phyloP scores from a whole-genome alignment of 2,888 invertebrate genomes.

The Meiosimyza platycephala region DNA sequence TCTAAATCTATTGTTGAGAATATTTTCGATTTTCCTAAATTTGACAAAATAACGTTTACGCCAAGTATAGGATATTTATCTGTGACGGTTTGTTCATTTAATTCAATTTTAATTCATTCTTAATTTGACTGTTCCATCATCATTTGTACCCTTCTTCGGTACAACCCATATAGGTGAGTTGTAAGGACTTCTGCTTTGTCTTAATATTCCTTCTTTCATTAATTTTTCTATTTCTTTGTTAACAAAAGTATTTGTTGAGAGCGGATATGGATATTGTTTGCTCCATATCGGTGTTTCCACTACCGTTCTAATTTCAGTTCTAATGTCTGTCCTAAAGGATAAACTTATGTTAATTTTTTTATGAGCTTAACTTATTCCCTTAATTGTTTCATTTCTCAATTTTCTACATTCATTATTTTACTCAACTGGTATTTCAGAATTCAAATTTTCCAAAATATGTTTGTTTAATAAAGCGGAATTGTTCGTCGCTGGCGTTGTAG shows the following conservation, averaged over 20 bases:
- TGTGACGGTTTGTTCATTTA: slow-evolving; percentile 38
- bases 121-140: slow-evolving; percentile 30
- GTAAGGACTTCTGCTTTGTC: slow-evolving; percentile 30
- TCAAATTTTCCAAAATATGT: too few species aligned
- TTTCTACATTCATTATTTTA: neutral
- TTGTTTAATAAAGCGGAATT: too few species aligned
- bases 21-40: slow-evolving; percentile 34
- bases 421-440: too few species aligned
- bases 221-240: slow-evolving; percentile 36
- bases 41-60: slow-evolving; percentile 36
- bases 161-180: slow-evolving; percentile 29
- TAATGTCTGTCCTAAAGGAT: slow-evolving; percentile 39
- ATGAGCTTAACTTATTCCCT: slow-evolving; percentile 18
- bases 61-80: slow-evolving; percentile 38
- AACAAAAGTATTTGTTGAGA: slow-evolving; percentile 33
- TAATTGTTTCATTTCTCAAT: neutral
- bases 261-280: too few species aligned
- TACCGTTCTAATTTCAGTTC: slow-evolving; percentile 37
- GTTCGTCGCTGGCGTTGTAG: too few species aligned
- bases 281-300: slow-evolving; percentile 35
- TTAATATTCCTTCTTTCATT: slow-evolving; percentile 31
- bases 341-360: slow-evolving; percentile 30
- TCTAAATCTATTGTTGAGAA: slow-evolving; percentile 42
- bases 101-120: slow-evolving; percentile 38
- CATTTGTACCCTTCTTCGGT: slow-evolving; percentile 8